Percentiles rank a stretch among this genome's conserved stretches.
These are phyloP conservation scores for Xanthostigma xanthostigma DNA, from an alignment of 2,888 invertebrate genomes.

Conservation along the genomic window DNA sequence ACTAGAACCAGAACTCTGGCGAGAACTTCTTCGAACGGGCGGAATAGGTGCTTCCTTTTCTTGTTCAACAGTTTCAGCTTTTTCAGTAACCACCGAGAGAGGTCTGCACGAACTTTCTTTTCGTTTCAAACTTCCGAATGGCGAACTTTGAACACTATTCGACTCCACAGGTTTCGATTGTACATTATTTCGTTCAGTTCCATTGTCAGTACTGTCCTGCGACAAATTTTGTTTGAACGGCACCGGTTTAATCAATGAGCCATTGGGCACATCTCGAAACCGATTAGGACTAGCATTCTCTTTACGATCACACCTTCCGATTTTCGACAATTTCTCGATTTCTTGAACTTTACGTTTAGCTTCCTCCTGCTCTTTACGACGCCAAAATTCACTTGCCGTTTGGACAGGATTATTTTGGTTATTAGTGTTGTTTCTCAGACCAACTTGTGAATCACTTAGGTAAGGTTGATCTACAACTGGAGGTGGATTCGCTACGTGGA, in stretches of 20 bases:
- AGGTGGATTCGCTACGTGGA: conserved; percentile 37
- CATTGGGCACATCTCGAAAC: too few species aligned
- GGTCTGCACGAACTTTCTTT: conserved; percentile 12
- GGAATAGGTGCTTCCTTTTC: conserved; percentile 18
- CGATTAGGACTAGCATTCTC: too few species aligned
- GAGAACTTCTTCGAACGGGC: conserved; percentile 21
- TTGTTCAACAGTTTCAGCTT: conserved; percentile 12
- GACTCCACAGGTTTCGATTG: too few species aligned
- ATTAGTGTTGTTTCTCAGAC: conserved; percentile 19
- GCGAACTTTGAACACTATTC: neutral
- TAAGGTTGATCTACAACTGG: conserved; percentile 25
- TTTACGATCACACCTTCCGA: too few species aligned
- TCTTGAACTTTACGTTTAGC: neutral
- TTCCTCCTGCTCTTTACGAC: conserved; percentile 41
- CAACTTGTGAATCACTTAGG: conserved; percentile 34
- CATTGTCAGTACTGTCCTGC: too few species aligned
- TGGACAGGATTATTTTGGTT: conserved; percentile 22
- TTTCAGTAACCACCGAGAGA: conserved; percentile 19
- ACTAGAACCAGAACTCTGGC: conserved; percentile 15
- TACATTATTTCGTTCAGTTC: too few species aligned
- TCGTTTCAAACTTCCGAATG: conserved; percentile 1
- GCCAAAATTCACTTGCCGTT: conserved; percentile 48
- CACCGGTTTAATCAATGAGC: too few species aligned
- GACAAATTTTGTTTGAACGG: too few species aligned
- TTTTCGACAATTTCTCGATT: conserved; percentile 3